Base-by-base conservation (phyloP, 2,888 invertebrate species). In the Aricia artaxerxes region DNA sequence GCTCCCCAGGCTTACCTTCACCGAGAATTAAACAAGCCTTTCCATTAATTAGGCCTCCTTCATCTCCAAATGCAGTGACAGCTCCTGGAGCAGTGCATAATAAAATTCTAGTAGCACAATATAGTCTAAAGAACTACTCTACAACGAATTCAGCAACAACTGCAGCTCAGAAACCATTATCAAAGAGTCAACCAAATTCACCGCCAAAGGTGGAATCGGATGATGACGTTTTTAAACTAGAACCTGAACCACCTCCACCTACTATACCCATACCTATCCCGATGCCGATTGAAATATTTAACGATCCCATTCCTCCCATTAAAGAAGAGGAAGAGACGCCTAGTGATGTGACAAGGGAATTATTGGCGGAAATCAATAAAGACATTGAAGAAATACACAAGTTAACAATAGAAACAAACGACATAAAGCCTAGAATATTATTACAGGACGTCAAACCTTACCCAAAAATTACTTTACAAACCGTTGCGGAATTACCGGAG, bases 11-110 rank as follows among this genome's bases (percentile, higher is more conserved):
- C 64, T 90, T 96, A 53, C 95, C 96, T 53, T 96, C 96, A 80
- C 96, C 96, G 4, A 94, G 96, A 83, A 95, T 96, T 82, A 96
- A 96, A 87, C 95, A 96, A 87, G 95, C 96, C 79, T 95, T 95
- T 82, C 95, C 96, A 1, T 87, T 96, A 80, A 95, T 95, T 78
- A 93, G 96, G 84, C 96, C 96, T 81, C 94, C 96, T 5, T 93
- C 95, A 64, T 95, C 96, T 44, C 96, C 96, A 3, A 96, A 94
- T 83, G 90, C 95, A 57, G 92, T 95, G 7, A 91, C 91, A 87
- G 86, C 95, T 24, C 95, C 95, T 61, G 88, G 92, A 69, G 88
- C 95, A 40, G 89, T 92, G 2, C 83, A 83, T 73, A 95, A 95
- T 82, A 95, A 96, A 87, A 95, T 95, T 82, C 90, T 95, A 73